Evolutionary conservation across 2,888 invertebrate species (phyloP), one percentile per base, ranked within the genome.

Genomic region (Eilema caniola): DNA sequence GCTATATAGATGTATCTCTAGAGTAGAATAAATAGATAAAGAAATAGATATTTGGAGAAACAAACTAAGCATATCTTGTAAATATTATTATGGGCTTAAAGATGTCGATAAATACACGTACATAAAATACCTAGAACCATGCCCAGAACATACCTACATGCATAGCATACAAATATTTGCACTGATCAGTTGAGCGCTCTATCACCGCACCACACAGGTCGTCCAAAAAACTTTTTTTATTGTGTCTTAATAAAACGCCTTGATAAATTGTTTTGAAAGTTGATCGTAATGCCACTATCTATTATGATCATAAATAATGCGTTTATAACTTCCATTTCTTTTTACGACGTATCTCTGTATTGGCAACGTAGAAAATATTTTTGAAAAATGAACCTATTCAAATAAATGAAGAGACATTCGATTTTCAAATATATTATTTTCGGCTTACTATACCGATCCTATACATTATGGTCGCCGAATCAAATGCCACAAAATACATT

Each of bases 401-500:
- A 67, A 61, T 31, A 12, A 61, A 37, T 57, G 59, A 23, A 59
- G n/a, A 20, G 3, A 57, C n/a, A 62, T 62, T 67, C 25, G 2
- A 53, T 65, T 69, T 60, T 53, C 23, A 69, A 65, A 59, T 41
- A 41, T 59, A 57, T 64, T 65, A 8, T 14, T 3, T 37, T 66
- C 24, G 33, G n/a, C 57, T 70, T 66, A 33, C 57, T n/a, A 33
- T 16, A 28, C 61, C 65, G 47, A 67, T 68, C 70, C 65, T n/a
- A 25, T 66, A 25, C 33, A 31, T 66, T 37, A 65, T 23, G 24
- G 8, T 25, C 66, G 12, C 57, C 64, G 62, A 53, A 62, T 47
- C 63, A 72, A 62, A 67, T 59, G 59, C 63, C 71, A 77, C 59
- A 63, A 31, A 71, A 67, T 73, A 67, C 75, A 84, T 84, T 82